Evolutionary conservation across 2,888 invertebrate genomes (phyloP), one percentile per base, ranked within the genome.

Genomic region (Lamellibrachia columna): DNA sequence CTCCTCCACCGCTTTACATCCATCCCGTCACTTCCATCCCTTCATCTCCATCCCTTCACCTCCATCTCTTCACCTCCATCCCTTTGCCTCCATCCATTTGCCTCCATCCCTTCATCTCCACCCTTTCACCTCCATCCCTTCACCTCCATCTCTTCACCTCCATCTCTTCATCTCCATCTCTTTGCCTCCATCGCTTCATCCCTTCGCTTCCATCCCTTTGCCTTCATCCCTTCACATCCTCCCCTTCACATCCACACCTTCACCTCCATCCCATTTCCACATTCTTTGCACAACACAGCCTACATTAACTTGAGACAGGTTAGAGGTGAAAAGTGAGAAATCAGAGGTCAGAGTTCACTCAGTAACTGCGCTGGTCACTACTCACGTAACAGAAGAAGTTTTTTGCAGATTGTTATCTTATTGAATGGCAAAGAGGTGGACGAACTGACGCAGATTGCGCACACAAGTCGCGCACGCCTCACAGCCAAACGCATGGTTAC

Each of bases 391-490:
- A 28, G 28, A 28, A 28, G 28, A 28, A 28, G 28, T 11, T 3
- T 60, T 9, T 60, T 60, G 3, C 60, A 60, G 60, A 60, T 60
- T 60, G 60, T 22, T 15, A 75, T 75, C 75, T 95, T 98, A 92
- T 97, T 99, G 55, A 99, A 99, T 96, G 98, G 98, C 0, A 97
- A 97, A 2, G 95, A 97, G 90, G 98, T 99, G 0, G 98, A 99
- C 93, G 99, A 99, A 96, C 97, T 99, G 92, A 98, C 98, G 90
- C 97, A 97, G 22, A 98, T 99, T 94, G 98, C 98, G 0, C 99
- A 99, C 96, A 96, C 96, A 0, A 97, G 97, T 40, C 98, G 98
- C 94, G 96, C 96, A 0, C 93, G 95, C 90, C 92, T 92, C 3
- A 75, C 94, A 0, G 96, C 95, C 6, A 94, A 94, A 91, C 93